Evolutionary conservation across 35 echinoderm and acorn worm genomes (phyloP), one percentile per base, ranked within the genome.

Genomic region (Heliocidaris tuberculata): DNA sequence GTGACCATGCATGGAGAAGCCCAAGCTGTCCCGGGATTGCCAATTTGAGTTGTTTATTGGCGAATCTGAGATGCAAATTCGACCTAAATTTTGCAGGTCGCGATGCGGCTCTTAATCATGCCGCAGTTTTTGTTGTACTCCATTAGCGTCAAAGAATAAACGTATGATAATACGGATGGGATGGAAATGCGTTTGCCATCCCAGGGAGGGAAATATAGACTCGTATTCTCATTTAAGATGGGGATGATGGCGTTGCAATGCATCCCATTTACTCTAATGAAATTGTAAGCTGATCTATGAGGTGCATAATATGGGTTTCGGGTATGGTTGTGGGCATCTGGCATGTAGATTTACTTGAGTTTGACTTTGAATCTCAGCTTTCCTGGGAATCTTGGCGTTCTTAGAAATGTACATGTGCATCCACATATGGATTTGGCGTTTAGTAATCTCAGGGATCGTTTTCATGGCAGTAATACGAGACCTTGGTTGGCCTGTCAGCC

Each of bases 201-300:
- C 27, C 35, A 21, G 65, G 65, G 19, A 78, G 65, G 10, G 65
- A 78, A 78, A 78, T 78, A 5, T n/a, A 4, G 65, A 8, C 65
- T 78, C 27, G 19, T 78, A 29, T 78, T 60, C 59, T 19, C 10
- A 60, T 5, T 60, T 70, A 70, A 78, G 19, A 78, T 17, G 65
- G 7, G 65, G 65, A 78, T 78, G 65, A 78, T 78, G 65, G 65
- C 4, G 27, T 24, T 78, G 65, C 65, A 5, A 9, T 78, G 65
- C 65, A 78, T 78, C 65, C 65, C 65, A 78, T 78, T 78, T 78
- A 27, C 65, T 78, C 65, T 78, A 78, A 78, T 78, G 65, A 78
- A 78, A 78, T 78, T 78, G 65, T 21, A 78, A 78, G 65, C 15
- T 27, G 65, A 78, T 78, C 19, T 78, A 21, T 2, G 65, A 24